Evolutionary conservation across 2,113 vertebrate genomes (phyloP), one percentile per base, ranked within the genome.

Genomic region (Nothocercus nigrocapillus): DNA sequence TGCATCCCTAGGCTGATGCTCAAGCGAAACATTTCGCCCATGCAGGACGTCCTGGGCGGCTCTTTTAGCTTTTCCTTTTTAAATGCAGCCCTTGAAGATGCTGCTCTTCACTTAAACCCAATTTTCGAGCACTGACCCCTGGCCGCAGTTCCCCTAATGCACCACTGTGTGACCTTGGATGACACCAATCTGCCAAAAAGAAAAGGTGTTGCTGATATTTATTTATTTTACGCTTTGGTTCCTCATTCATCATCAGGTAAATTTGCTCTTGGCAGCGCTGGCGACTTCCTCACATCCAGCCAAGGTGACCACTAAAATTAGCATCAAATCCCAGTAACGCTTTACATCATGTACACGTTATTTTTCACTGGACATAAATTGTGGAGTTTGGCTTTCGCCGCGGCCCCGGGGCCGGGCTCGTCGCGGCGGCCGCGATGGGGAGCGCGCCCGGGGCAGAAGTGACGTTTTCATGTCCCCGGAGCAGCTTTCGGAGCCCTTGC

Each of bases 251-350:
- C 97, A 96, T 54, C 86, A 34, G 93, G 70, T 82, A 82, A 84
- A 87, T 82, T 87, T 28, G 20, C 79, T 94, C 88, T 94, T 96
- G 96, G 95, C 93, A 96, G 90, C 32, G 7, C 84, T 30, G 3
- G 89, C 78, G 7, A 73, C 93, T 96, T 96, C 96, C 95, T 82
- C 85, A 3, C 64, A 63, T 1, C 0, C 92, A 47, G 94, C 94
- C 93, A 94, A 97, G 81, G 94, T 81, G 95, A 90, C 93, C 88
- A 72, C 88, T 86, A 82, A 89, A 92, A 96, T 95, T 72, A 97
- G 94, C 90, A 58, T 92, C 81, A 47, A 92, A 68, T 68, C 88
- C 86, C 76, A 88, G 1, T 9, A 11, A 69, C 11, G 0, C 40
- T 94, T 82, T 67, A 47, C 78, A 40, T 93, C 91, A 81, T 0